Evolutionary conservation across 2,797 vertebrate genomes (phyloP), one percentile per base, ranked within the genome.

Genomic region (Enteromius radiatus): DNA sequence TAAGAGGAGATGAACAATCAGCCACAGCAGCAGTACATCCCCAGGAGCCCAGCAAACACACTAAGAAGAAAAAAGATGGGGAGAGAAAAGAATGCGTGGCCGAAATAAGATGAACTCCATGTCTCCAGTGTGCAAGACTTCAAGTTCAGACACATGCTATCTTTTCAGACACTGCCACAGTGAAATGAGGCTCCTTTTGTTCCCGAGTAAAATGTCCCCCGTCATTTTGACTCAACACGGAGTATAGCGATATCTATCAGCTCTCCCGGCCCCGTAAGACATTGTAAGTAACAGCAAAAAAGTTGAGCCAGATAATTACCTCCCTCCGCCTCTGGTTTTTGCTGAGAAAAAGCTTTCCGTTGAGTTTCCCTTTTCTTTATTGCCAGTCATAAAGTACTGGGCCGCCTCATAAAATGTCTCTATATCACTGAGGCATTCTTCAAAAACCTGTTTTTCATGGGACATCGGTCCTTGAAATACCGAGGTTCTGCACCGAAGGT

Each of bases 261-360:
- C 73, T 71, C 38, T 83, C 87, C 78, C 85, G 70, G 59, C 84
- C 78, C 81, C 84, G 49, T 74, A 78, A 86, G 77, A 82, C 79
- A 84, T 81, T 82, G 84, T 81, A 85, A 86, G 84, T 84, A 92
- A 88, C 87, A 88, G 86, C 86, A 87, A 89, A 90, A 92, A 90
- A 88, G 88, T 92, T 92, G 86, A 92, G 91, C 84, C 80, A 76
- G 89, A 94, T 93, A 91, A 94, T 92, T 90, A 91, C 91, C 85
- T 89, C 47, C 41, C 49, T 10, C 88, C 85, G 88, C 91, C 88
- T 88, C 82, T 80, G 89, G 88, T 90, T 94, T 81, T 91, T 90
- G 89, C 90, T 90, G 89, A 91, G 86, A 88, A 92, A 92, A 93
- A 91, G 84, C 88, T 90, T 94, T 89, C 88, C 38, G 61, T 59